Base-by-base conservation (phyloP, 2,797 vertebrate genomes). In the Phrynocephalus forsythii region DNA sequence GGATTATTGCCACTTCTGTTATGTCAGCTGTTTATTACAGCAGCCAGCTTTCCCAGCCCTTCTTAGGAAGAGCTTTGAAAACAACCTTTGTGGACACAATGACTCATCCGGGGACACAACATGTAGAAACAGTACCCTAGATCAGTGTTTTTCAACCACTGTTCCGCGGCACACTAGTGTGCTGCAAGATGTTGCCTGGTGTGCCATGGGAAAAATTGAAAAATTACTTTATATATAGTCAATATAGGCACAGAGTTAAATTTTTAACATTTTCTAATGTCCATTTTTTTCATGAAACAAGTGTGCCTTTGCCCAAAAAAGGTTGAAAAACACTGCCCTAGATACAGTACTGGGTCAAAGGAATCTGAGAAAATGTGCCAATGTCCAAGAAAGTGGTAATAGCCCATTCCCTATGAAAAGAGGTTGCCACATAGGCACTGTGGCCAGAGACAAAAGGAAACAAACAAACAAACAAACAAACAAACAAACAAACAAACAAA, bases 1-100 rank as follows among this genome's bases (percentile, higher is more conserved):
- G 92, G 95, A 96, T 96, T 96, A 95, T 26, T 93, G 94, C 89
- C 22, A 90, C 95, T 95, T 89, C 93, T 96, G 95, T 94, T 91
- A 87, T 93, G 95, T 95, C 96, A 97, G 96, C 96, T 96, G 95
- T 92, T 95, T 94, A 94, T 88, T 52, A 82, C 60, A 76, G 91
- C 73, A 56, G 87, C 92, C 94, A 92, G 90, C 94, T 94, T 63
- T 86, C 85, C 93, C 92, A 91, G 77, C 83, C 83, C 91, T 91
- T 56, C 91, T 82, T 81, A 77, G 76, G 87, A 89, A 90, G 82
- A 86, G 91, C 88, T 86, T 87, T 83, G 88, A 95, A 86, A 85
- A 85, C 66, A 0, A 2, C 77, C 15, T 90, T 79, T 88, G 86
- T 76, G 93, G 92, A 50, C 68, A 38, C 92, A 90, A 93, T 90